phyloP scores from a whole-genome alignment of 2,113 vertebrate species.

The Sceloporus undulatus region DNA sequence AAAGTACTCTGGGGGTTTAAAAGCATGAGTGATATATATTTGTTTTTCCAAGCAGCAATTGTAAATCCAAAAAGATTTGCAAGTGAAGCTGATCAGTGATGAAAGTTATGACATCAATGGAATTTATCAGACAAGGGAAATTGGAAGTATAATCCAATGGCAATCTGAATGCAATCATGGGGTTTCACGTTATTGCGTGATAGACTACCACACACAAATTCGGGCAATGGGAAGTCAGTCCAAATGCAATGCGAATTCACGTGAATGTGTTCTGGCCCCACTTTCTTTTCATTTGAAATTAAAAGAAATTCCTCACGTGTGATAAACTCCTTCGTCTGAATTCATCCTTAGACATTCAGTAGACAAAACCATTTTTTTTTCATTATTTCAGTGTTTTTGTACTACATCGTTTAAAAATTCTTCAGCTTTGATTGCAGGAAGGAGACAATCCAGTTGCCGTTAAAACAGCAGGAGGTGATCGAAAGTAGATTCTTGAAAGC shows the following conservation, averaged over 20 bases:
- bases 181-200: too few relatives aligned
- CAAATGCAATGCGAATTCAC: too few relatives aligned
- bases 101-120: neutral
- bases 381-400: neutral
- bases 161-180: too few relatives aligned
- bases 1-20: accelerated
- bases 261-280: too few relatives aligned
- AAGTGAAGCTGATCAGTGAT: neutral
- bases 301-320: too few relatives aligned
- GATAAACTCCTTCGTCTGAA: accelerated
- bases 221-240: too few relatives aligned
- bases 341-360: neutral
- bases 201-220: too few relatives aligned
- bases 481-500: neutral
- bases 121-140: too few relatives aligned
- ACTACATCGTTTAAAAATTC: neutral
- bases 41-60: neutral
- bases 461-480: neutral
- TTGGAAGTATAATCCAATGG: too few relatives aligned
- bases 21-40: neutral
- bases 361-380: conserved; percentile 10
- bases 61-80: neutral
- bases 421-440: neutral
- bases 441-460: neutral
- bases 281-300: too few relatives aligned